These are phyloP conservation scores for Dunckerocampus dactyliophorus DNA, from an alignment of 2,113 vertebrate genomes.

Conservation along the genomic window DNA sequence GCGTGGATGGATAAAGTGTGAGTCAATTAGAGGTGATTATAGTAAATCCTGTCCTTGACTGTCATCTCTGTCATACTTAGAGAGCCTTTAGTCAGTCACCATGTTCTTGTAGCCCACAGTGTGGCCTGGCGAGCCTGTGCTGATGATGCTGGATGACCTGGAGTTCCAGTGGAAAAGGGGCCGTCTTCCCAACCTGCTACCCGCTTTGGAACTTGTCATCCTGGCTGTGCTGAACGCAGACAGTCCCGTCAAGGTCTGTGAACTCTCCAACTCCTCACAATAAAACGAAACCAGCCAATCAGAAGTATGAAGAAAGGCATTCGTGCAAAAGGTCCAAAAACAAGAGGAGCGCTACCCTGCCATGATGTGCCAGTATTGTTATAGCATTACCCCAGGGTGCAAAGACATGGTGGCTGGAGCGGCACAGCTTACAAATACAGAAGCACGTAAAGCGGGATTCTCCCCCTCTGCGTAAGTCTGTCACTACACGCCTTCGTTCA, in stretches of 20 bases:
- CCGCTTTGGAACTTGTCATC: conserved; percentile 72
- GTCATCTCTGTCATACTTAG: neutral
- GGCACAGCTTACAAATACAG: too few species aligned
- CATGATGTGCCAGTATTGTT: too few species aligned
- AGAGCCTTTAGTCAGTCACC: neutral
- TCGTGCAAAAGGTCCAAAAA: too few species aligned
- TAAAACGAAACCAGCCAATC: too few species aligned
- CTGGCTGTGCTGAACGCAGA: conserved; percentile 61
- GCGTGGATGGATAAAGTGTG: conserved; percentile 6
- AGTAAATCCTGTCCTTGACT: conserved; percentile 21
- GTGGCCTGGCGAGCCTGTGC: conserved; percentile 70
- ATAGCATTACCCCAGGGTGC: too few species aligned
- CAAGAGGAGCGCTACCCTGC: too few species aligned
- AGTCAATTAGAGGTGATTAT: conserved; percentile 52
- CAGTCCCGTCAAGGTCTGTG: conserved; percentile 57
- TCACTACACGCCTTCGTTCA: too few species aligned
- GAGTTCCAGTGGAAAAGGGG: conserved; percentile 76
- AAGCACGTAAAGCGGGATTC: too few species aligned
- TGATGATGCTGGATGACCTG: conserved; percentile 75
- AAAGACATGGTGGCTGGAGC: too few species aligned
- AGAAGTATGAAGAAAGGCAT: too few species aligned
- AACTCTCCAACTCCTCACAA: neutral
- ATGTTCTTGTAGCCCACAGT: conserved; percentile 47
- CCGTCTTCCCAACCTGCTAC: conserved; percentile 64
- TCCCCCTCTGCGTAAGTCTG: too few species aligned